Evolutionary conservation across 53 echinoderm and acorn worm species (phyloP).

Genomic region (Holothuria scabra): DNA sequence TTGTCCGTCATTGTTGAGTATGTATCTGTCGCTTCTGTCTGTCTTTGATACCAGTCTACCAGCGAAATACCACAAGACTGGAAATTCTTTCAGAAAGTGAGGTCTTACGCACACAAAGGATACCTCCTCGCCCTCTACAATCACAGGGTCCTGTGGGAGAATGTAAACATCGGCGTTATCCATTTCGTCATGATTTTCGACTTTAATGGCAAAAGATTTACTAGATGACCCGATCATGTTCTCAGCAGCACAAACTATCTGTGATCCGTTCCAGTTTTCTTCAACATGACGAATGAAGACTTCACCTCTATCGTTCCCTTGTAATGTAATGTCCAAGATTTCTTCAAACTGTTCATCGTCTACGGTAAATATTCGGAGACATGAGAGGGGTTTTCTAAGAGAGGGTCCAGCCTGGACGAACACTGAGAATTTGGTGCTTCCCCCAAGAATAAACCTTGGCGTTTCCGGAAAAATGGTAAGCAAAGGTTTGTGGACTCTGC

Average conservation of each 20-base stretch:
- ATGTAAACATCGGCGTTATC: constrained; percentile 4
- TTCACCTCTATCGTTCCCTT: constrained; percentile 13
- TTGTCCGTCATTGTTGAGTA: constrained; percentile 26
- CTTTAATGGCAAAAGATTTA: constrained; percentile 6
- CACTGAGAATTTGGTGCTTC: constrained; percentile 32
- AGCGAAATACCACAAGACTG: constrained; percentile 23
- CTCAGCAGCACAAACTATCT: constrained; percentile 30
- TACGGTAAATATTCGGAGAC: background rate
- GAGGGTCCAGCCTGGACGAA: constrained; percentile 15
- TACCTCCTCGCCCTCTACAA: constrained; percentile 25
- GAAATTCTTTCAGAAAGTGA: constrained; percentile 10
- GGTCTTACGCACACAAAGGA: constrained; percentile 30
- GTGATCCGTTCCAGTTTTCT: constrained; percentile 16
- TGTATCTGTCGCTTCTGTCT: constrained; percentile 10
- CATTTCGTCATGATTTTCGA: constrained; percentile 24
- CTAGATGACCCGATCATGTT: constrained; percentile 25
- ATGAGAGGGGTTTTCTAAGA: constrained; percentile 12
- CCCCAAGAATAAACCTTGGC: constrained; percentile 27
- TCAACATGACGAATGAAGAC: constrained; percentile 4
- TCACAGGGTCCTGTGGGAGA: constrained; percentile 11
- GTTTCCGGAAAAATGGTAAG: background rate
- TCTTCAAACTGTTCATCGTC: constrained; percentile 14
- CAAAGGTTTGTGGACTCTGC: constrained; percentile 13
- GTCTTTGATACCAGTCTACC: constrained; percentile 27
- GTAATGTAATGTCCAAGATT: background rate